These are phyloP conservation scores for Megalurothrips usitatus DNA, from an alignment of 2,888 invertebrate genomes.

Conservation along the genomic window DNA sequence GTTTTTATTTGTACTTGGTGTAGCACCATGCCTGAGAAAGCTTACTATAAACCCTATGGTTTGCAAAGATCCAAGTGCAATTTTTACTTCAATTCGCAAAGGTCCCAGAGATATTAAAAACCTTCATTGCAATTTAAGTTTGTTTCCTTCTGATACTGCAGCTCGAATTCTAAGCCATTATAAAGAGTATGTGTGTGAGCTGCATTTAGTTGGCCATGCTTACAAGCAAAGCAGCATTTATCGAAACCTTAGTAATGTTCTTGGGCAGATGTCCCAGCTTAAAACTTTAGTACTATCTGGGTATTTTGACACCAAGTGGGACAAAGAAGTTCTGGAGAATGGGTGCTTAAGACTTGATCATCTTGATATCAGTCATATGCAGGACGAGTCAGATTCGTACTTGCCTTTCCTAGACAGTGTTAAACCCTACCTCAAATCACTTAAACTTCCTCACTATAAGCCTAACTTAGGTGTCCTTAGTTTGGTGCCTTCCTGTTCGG, in stretches of 20 bases:
- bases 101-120: not conserved
- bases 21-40: not conserved
- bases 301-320: slow-evolving; percentile 10
- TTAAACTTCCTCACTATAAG: not conserved
- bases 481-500: not conserved
- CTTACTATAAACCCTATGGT: not conserved
- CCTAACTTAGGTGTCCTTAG: not conserved
- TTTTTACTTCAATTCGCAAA: not conserved
- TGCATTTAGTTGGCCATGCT: not conserved
- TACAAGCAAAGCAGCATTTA: not conserved
- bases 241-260: not conserved
- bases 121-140: not conserved
- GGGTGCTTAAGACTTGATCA: not conserved
- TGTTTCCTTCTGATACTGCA: not conserved
- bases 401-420: not conserved
- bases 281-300: not conserved
- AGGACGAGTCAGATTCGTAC: not conserved
- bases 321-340: not conserved
- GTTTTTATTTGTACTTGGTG: not conserved
- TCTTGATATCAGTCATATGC: not conserved
- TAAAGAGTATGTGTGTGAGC: not conserved
- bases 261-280: not conserved
- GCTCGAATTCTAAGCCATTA: not conserved
- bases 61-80: not conserved
- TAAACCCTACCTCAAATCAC: not conserved